A percentile compares a stretch with the other conserved stretches of the same genome.
Conservation (phyloP, 1,140 invertebrate genomes). For the Macrotrachela quadricornifera region DNA sequence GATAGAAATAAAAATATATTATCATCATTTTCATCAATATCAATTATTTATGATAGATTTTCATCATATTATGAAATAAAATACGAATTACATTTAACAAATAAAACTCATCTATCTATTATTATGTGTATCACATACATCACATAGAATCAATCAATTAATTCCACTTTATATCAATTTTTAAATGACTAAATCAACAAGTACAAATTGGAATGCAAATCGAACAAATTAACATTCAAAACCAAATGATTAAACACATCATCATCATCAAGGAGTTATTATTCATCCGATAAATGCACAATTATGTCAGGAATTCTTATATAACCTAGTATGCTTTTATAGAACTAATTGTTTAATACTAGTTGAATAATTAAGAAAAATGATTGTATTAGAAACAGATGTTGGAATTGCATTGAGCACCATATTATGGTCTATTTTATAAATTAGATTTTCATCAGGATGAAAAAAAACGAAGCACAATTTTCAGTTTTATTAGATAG, state of each 20-base stretch:
- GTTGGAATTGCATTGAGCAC: slow-evolving; percentile 34
- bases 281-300: slow-evolving; percentile 88
- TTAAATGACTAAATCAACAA: slow-evolving; percentile 58
- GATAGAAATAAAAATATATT: slow-evolving; percentile 45
- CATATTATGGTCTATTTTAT: background rate
- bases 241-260: too few relatives aligned
- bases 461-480: background rate
- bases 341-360: slow-evolving; percentile 72
- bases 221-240: too few relatives aligned
- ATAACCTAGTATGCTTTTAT: slow-evolving; percentile 79
- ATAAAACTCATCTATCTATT: slow-evolving; percentile 65
- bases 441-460: slow-evolving; percentile 3
- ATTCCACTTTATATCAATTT: slow-evolving; percentile 73
- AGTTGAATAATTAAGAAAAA: slow-evolving; percentile 67
- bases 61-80: slow-evolving; percentile 75
- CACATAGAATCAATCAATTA: slow-evolving; percentile 75
- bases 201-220: slow-evolving; percentile 58
- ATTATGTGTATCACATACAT: slow-evolving; percentile 91
- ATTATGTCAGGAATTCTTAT: slow-evolving; percentile 85
- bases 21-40: slow-evolving; percentile 60
- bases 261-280: slow-evolving; percentile 47
- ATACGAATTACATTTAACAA: slow-evolving; percentile 59
- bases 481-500: background rate
- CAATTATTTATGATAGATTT: slow-evolving; percentile 86
- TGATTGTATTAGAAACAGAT: slow-evolving; percentile 51